Conservation (phyloP, 1,140 invertebrate species). For the Aphis gossypii region DNA sequence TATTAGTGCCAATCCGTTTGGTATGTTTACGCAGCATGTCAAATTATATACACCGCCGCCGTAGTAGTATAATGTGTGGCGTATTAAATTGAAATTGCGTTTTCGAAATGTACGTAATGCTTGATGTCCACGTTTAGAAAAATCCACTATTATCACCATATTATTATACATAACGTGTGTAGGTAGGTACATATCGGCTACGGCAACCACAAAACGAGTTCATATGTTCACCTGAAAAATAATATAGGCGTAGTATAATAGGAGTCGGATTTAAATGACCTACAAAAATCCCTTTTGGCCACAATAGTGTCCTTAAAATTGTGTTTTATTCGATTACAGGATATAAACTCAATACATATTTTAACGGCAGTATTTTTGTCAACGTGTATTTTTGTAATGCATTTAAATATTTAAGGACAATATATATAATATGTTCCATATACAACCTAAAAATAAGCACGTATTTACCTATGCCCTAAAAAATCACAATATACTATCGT, state of each 20-base stretch:
- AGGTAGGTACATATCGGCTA: not conserved
- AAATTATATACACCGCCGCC: not conserved
- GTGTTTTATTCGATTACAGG: too few relatives aligned
- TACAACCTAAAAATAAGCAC: too few relatives aligned
- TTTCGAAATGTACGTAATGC: not conserved
- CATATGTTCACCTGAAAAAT: not conserved
- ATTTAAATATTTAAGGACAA: too few relatives aligned
- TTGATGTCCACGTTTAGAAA: not conserved
- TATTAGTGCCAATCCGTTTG: constrained; percentile 14
- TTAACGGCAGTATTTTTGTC: too few relatives aligned
- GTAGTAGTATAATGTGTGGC: not conserved
- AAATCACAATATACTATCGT: too few relatives aligned
- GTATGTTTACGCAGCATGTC: not conserved
- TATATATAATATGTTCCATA: too few relatives aligned
- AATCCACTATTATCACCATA: not conserved
- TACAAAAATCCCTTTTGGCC: not conserved
- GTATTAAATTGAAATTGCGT: not conserved
- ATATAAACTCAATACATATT: too few relatives aligned
- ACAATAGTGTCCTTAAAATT: too few relatives aligned
- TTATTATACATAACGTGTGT: not conserved
- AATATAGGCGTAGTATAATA: not conserved
- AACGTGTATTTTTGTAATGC: too few relatives aligned
- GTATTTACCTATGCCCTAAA: too few relatives aligned
- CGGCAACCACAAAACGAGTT: not conserved
- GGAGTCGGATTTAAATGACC: not conserved